These are phyloP conservation scores for Smutsia gigantea DNA, from an alignment of 2,797 vertebrate genomes.

Conservation along the genomic window DNA sequence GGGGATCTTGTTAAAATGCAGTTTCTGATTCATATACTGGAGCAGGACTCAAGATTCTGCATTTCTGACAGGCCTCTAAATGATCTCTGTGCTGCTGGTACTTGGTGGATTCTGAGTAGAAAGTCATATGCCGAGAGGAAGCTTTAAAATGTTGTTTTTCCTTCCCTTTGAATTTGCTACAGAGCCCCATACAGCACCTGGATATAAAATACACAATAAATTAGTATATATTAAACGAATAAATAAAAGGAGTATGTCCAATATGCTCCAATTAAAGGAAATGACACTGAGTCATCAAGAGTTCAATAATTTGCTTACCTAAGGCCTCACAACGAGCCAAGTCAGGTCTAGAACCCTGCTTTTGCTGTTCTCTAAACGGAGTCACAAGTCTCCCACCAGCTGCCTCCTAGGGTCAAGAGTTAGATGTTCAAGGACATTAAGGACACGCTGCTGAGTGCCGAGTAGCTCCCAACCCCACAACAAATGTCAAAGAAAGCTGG, in stretches of 20 bases:
- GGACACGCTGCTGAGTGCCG: not conserved
- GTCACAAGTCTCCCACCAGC: not conserved
- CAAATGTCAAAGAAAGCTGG: not conserved
- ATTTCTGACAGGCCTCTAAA: constrained; percentile 16
- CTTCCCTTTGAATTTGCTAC: not conserved
- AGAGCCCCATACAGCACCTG: not conserved
- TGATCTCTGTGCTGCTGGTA: not conserved
- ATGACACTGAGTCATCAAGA: not conserved
- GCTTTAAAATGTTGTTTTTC: not conserved
- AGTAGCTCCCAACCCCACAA: not conserved
- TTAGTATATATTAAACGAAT: not conserved
- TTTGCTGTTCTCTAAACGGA: not conserved
- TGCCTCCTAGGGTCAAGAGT: not conserved
- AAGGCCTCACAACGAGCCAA: not conserved
- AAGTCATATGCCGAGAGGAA: not conserved
- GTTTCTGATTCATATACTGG: not conserved
- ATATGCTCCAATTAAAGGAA: not conserved
- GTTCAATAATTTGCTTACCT: not conserved
- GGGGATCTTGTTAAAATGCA: constrained; percentile 49
- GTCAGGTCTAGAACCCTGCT: not conserved
- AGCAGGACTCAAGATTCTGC: not conserved
- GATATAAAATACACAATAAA: not conserved
- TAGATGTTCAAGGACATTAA: not conserved
- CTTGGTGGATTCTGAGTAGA: not conserved
- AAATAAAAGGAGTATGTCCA: not conserved